phyloP scores from a whole-genome alignment of 2,888 invertebrate genomes.

The Cataglyphis altisquamis region DNA sequence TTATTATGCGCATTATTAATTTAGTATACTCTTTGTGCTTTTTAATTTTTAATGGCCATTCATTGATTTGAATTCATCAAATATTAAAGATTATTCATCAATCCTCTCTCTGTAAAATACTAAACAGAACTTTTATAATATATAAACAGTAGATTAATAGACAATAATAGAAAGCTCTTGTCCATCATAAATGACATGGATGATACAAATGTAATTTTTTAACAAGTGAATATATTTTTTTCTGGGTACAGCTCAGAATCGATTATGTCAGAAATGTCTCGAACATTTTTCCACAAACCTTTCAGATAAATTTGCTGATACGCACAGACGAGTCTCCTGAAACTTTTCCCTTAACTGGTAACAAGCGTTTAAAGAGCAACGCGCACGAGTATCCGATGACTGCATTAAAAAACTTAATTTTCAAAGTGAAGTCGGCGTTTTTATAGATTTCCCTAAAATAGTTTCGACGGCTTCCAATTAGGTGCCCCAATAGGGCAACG shows the following conservation, averaged over 20 bases:
- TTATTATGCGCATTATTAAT: not conserved
- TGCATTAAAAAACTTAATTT: slow-evolving; percentile 54
- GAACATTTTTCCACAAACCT: not conserved
- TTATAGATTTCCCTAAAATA: slow-evolving; percentile 49
- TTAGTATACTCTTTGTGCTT: not conserved
- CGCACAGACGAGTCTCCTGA: not conserved
- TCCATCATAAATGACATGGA: not conserved
- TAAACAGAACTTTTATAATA: not conserved
- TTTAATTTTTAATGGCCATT: not conserved
- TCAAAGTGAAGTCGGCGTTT: slow-evolving; percentile 43
- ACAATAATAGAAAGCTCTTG: not conserved
- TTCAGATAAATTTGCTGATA: slow-evolving; percentile 18
- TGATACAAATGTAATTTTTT: not conserved
- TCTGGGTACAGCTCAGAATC: not conserved
- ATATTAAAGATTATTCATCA: not conserved
- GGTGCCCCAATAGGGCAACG: not conserved
- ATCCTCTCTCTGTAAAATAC: not conserved
- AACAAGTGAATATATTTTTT: not conserved
- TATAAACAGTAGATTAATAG: not conserved
- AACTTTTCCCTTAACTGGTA: slow-evolving; percentile 28
- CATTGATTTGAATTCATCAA: not conserved
- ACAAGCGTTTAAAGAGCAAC: slow-evolving; percentile 53
- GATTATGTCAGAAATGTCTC: not conserved
- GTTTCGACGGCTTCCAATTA: slow-evolving; percentile 47
- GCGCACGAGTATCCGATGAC: slow-evolving; percentile 28